These are phyloP conservation scores for Creontiades dilutus DNA, from an alignment of 2,888 invertebrate genomes.

Conservation along the genomic window DNA sequence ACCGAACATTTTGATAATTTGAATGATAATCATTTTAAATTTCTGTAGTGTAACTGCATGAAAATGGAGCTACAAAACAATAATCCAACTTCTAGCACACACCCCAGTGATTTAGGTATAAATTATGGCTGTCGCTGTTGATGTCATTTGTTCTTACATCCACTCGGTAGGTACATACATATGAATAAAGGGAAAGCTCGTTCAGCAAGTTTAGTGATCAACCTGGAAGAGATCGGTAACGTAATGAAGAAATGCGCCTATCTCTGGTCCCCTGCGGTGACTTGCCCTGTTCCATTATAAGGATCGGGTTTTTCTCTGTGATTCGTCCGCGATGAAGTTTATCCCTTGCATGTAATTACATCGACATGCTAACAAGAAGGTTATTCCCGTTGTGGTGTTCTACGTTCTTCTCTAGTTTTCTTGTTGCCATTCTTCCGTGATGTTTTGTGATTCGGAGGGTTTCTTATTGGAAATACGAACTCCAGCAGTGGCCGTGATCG, in stretches of 20 bases:
- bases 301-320: neutral
- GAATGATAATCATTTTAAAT: no score
- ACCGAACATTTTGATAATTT: no score
- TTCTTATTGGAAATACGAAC: neutral
- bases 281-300: neutral
- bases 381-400: neutral
- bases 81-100: no score
- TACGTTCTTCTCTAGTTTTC: neutral
- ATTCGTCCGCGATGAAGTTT: neutral
- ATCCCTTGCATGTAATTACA: neutral
- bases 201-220: neutral
- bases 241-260: constrained; percentile 31
- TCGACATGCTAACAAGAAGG: neutral
- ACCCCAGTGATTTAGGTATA: no score
- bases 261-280: neutral
- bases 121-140: no score
- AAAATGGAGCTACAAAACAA: no score
- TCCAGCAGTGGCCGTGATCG: neutral
- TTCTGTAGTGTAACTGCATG: no score
- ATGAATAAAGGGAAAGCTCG: neutral
- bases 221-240: neutral
- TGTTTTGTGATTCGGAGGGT: neutral
- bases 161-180: no score
- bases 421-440: neutral
- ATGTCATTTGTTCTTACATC: no score